Evolutionary conservation across 2,797 vertebrate genomes (phyloP), one percentile per base, ranked within the genome.

Genomic region (Lophotriccus pileatus): DNA sequence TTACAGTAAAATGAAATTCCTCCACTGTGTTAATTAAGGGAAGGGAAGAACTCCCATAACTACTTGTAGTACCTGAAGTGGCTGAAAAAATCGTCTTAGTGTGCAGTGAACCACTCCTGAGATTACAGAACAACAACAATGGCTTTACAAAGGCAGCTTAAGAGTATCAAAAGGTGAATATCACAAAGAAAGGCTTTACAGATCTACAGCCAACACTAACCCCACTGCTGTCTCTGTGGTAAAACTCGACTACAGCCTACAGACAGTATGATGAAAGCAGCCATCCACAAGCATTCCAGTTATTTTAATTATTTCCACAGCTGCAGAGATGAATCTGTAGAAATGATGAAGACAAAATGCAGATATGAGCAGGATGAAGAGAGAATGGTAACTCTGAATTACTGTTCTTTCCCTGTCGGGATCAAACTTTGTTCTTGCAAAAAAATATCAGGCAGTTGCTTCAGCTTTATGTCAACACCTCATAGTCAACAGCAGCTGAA

Each of bases 261-360:
- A 84, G 70, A 82, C 41, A 17, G 7, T 12, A 18, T 9, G 66
- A 63, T 39, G 44, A 90, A 78, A 94, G 34, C 83, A 93, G 37
- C 14, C 62, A 76, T 55, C 30, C 0, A 0, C 36, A 79, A 82
- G 8, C 27, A 78, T 73, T 79, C 58, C 59, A 49, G 70, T 66
- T 79, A 82, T 77, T 95, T 87, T 63, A 59, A 73, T 93, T 82
- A 69, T 70, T 95, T 87, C 30, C 74, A 82, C 47, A 90, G 64
- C 63, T 67, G 34, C 41, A 37, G 67, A 74, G 37, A 53, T 56
- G 19, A 60, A 83, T 56, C 52, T 85, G 64, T 28, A 85, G 67
- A 80, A 74, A 74, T 3, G 0, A 32, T 19, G 28, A 84, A 59
- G 47, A 47, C 12, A 25, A 89, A 79, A 81, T 67, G 21, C 50